These are phyloP conservation scores for Pristis pectinata DNA, from an alignment of 2,797 vertebrate species.

Conservation along the genomic window DNA sequence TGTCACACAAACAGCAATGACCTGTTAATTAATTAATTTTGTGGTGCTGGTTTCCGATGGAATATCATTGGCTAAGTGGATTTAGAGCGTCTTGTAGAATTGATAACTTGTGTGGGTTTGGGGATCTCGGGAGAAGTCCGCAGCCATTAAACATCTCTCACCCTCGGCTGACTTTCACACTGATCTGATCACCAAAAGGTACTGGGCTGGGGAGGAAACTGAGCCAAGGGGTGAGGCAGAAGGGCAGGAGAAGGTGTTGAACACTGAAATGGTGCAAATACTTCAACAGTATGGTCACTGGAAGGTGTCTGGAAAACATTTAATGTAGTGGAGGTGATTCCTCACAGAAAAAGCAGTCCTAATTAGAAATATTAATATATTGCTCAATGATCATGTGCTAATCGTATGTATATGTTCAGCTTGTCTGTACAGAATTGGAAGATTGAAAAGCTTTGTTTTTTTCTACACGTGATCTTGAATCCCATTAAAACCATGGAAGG, in stretches of 20 bases:
- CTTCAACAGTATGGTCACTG: neutral
- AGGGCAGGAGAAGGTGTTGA: neutral
- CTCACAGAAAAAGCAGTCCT: neutral
- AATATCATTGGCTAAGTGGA: neutral
- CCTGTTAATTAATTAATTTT: neutral
- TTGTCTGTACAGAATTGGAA: neutral
- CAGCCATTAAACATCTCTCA: no score
- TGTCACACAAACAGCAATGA: no score
- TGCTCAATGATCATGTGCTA: neutral
- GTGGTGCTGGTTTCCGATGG: neutral
- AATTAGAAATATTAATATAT: conserved; percentile 7
- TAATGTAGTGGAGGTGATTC: neutral
- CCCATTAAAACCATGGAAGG: neutral
- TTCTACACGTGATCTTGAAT: neutral
- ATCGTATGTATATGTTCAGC: conserved; percentile 24
- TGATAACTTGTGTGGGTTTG: neutral
- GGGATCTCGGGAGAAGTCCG: neutral
- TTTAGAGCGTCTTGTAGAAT: neutral
- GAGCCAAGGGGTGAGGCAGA: neutral
- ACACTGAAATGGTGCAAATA: neutral
- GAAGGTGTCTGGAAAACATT: neutral
- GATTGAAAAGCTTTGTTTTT: neutral
- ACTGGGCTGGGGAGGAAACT: neutral
- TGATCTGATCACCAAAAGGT: neutral
- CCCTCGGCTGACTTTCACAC: neutral